Evolutionary conservation across 1,140 invertebrate genomes (phyloP).

Genomic region (Pygmarrhopalites habei): DNA sequence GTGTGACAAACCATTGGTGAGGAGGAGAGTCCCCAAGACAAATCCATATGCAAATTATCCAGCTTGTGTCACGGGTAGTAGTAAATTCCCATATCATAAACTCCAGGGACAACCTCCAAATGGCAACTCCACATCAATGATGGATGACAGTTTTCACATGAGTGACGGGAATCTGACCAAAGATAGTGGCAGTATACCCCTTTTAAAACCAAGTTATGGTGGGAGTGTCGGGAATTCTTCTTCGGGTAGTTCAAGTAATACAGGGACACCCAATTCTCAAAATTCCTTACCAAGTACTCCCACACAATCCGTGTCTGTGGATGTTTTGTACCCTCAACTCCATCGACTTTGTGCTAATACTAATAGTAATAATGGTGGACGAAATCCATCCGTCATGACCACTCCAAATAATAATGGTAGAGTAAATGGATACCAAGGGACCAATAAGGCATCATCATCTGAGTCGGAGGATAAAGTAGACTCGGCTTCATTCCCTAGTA

Average conservation of each 20-base stretch:
- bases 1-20: slow-evolving; percentile 5
- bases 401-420: too few species aligned
- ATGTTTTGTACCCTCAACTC: slow-evolving; percentile 25
- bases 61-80: background rate
- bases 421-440: background rate
- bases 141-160: too few species aligned
- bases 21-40: slow-evolving; percentile 29
- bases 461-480: slow-evolving; percentile 29
- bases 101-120: too few species aligned
- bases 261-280: slow-evolving; percentile 35
- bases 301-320: slow-evolving; percentile 28
- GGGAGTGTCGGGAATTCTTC: slow-evolving; percentile 29
- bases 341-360: too few species aligned
- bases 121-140: too few species aligned
- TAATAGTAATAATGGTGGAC: background rate
- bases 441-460: slow-evolving; percentile 20
- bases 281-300: slow-evolving; percentile 34
- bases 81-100: background rate
- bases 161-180: too few species aligned
- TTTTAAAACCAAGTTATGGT: background rate
- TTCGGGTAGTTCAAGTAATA: slow-evolving; percentile 35
- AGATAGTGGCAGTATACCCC: background rate
- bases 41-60: slow-evolving; percentile 35
- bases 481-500: too few species aligned
- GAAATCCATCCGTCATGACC: background rate